Percentiles rank a stretch among this genome's conserved stretches.
phyloP scores from a whole-genome alignment of 1,140 invertebrate species.

The Vanessa tameamea region DNA sequence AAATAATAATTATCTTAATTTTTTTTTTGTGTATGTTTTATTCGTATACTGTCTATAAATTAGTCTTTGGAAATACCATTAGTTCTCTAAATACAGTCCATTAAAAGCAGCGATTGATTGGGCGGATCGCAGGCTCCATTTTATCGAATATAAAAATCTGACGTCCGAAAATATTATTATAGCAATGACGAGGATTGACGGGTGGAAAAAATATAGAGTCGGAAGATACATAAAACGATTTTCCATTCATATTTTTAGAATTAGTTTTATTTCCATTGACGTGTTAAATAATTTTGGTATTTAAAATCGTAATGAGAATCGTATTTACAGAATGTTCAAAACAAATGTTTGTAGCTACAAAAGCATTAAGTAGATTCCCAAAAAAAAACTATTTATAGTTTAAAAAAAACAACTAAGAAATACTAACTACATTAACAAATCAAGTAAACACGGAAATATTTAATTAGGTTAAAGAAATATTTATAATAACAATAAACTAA shows the following conservation, averaged over 20 bases:
- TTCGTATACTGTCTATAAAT: background rate
- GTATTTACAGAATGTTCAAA: no score
- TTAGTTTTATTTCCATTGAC: background rate
- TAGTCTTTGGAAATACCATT: slow-evolving; percentile 62
- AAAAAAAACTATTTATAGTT: no score
- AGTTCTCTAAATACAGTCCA: slow-evolving; percentile 70
- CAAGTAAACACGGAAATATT: no score
- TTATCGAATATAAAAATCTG: slow-evolving; percentile 61
- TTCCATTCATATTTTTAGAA: slow-evolving; percentile 1
- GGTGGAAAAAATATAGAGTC: slow-evolving; percentile 45
- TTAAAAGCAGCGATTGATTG: slow-evolving; percentile 71
- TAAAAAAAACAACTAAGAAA: no score
- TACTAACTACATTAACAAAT: no score
- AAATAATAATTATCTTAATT: no score
- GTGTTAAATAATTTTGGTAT: no score
- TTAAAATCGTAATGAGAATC: no score
- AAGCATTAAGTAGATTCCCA: no score
- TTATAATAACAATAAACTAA: no score
- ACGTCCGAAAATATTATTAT: slow-evolving; percentile 61
- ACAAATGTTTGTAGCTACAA: no score
- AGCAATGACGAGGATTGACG: slow-evolving; percentile 62
- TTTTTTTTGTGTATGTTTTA: background rate
- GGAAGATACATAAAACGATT: slow-evolving; percentile 17
- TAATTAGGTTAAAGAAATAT: no score
- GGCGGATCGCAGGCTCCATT: slow-evolving; percentile 57